These are phyloP conservation scores for Cherax destructor DNA, from an alignment of 1,140 invertebrate species.

Conservation along the genomic window DNA sequence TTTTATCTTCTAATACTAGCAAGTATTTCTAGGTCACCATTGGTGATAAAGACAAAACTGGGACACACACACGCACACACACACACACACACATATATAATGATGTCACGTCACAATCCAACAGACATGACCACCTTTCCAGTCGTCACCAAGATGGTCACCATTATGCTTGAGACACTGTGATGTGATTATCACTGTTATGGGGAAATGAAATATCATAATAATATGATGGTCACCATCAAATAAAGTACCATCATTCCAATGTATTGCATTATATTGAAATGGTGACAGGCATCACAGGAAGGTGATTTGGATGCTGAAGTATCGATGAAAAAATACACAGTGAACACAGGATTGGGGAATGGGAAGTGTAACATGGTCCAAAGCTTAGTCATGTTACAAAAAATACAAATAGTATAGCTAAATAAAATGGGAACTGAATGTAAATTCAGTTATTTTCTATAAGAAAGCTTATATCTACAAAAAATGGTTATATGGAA, in stretches of 20 bases:
- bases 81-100: constrained; percentile 40
- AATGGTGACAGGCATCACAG: constrained; percentile 19
- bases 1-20: constrained; percentile 32
- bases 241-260: constrained; percentile 9
- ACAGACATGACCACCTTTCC: constrained; percentile 28
- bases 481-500: constrained; percentile 20
- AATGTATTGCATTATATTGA: constrained; percentile 11
- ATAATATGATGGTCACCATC: constrained; percentile 9
- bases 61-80: constrained; percentile 9
- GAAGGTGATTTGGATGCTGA: constrained; percentile 1
- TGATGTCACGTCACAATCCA: constrained; percentile 24
- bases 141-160: constrained; percentile 22
- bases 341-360: constrained; percentile 13
- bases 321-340: constrained; percentile 8
- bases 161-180: constrained; percentile 12
- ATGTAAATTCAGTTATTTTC: constrained; percentile 19
- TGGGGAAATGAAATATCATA: neutral
- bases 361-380: constrained; percentile 18
- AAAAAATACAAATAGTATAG: neutral
- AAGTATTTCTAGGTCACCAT: constrained; percentile 22
- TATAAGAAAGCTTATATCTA: constrained; percentile 36
- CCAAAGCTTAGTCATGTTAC: constrained; percentile 25
- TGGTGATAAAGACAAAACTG: constrained; percentile 24
- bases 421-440: constrained; percentile 20
- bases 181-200: constrained; percentile 35